Conservation (phyloP, 2,797 vertebrate species). For the Pangasius macronema region DNA sequence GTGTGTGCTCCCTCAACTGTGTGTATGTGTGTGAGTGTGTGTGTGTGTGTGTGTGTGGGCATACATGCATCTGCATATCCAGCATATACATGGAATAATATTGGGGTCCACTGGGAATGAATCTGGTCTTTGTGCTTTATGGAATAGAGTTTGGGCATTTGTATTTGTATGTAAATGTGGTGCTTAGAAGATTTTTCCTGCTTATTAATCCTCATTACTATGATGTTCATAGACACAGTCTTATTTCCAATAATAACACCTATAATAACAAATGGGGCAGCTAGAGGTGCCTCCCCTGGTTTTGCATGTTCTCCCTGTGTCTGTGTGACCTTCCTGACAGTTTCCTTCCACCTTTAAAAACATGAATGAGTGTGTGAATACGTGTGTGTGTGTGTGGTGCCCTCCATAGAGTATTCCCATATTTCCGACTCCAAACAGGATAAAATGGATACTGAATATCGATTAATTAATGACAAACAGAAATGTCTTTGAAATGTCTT, state of each 20-base stretch:
- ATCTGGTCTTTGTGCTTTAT: constrained; percentile 10
- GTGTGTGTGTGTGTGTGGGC: neutral
- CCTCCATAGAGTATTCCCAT: neutral
- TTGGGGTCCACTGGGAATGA: neutral
- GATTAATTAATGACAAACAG: neutral
- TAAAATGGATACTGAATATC: neutral
- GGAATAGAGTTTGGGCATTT: neutral
- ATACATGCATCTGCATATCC: constrained; percentile 31
- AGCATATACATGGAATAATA: constrained; percentile 1
- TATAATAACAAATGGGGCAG: neutral
- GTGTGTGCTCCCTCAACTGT: neutral
- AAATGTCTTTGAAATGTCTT: neutral
- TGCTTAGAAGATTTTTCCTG: neutral
- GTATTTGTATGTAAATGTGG: neutral
- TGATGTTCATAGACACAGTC: neutral
- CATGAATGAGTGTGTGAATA: neutral
- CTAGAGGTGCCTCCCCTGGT: neutral
- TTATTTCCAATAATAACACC: neutral
- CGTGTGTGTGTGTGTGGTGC: neutral
- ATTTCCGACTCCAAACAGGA: neutral
- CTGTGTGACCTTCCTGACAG: neutral
- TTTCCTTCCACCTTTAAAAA: neutral
- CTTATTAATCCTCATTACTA: neutral
- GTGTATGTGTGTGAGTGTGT: neutral
- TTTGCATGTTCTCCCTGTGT: neutral